Percentiles rank a stretch among this genome's conserved stretches.
Evolutionary conservation across 23 tunicate genomes (phyloP).

Genomic region (Trididemnum clinides): DNA sequence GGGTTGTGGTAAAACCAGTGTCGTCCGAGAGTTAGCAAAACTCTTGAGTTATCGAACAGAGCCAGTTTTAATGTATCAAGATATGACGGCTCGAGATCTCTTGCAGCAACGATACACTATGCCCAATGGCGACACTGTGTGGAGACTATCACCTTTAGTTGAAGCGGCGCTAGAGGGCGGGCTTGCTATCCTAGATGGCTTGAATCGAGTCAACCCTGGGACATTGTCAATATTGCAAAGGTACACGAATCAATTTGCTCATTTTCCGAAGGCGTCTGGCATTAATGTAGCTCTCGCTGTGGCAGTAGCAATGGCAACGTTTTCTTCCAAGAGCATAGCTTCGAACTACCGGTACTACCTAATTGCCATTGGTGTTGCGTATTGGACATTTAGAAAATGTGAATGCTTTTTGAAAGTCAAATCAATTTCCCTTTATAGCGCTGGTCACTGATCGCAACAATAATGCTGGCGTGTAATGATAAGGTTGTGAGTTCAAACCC

Average conservation of each 20-base stretch:
- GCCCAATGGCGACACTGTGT: constrained; percentile 96
- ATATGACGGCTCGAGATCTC: constrained; percentile 92
- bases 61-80: constrained; percentile 93
- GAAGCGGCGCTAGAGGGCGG: constrained; percentile 96
- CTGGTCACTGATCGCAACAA: too few relatives aligned
- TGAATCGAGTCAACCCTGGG: constrained; percentile 91
- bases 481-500: too few relatives aligned
- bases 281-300: too few relatives aligned
- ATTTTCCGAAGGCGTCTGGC: too few relatives aligned
- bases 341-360: too few relatives aligned
- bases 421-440: too few relatives aligned
- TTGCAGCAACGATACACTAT: constrained; percentile 88
- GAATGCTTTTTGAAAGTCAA: too few relatives aligned
- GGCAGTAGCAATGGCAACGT: too few relatives aligned
- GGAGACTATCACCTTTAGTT: constrained; percentile 81
- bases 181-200: constrained; percentile 88
- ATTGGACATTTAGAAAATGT: too few relatives aligned
- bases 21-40: constrained; percentile 67
- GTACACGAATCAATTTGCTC: constrained; percentile 24
- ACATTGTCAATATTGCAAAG: constrained; percentile 86
- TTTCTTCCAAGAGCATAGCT: too few relatives aligned
- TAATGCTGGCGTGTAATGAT: too few relatives aligned
- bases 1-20: constrained; percentile 92
- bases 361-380: too few relatives aligned
- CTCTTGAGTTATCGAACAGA: constrained; percentile 70